Evolutionary conservation across 2,888 invertebrate species (phyloP).

Genomic region (Lycocerus yunnanus): DNA sequence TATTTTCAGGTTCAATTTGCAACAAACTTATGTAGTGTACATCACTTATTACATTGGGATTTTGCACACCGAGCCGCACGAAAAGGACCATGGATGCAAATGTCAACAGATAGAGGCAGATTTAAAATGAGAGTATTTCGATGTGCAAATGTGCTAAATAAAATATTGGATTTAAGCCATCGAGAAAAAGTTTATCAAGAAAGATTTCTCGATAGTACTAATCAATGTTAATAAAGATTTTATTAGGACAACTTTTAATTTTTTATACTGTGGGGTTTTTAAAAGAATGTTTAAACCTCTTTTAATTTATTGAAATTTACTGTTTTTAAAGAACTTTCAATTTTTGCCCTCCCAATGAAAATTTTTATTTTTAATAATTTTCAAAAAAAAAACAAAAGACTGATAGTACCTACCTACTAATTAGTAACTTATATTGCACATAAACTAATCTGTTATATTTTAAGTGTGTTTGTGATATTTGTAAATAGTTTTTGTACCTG

Average conservation of each 20-base stretch:
- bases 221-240: neutral
- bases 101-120: slow-evolving; percentile 58
- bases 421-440: neutral
- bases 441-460: neutral
- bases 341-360: neutral
- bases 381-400: neutral
- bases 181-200: slow-evolving; percentile 51
- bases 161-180: slow-evolving; percentile 50
- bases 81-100: slow-evolving; percentile 63
- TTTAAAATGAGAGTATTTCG: slow-evolving; percentile 55
- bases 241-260: neutral
- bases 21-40: slow-evolving; percentile 50
- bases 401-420: neutral
- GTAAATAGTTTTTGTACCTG: neutral
- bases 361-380: neutral
- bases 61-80: slow-evolving; percentile 61
- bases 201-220: slow-evolving; percentile 42
- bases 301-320: neutral
- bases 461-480: neutral
- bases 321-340: neutral
- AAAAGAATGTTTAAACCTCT: neutral
- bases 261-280: slow-evolving; percentile 2
- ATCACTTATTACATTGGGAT: slow-evolving; percentile 60
- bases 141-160: slow-evolving; percentile 44
- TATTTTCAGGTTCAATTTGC: slow-evolving; percentile 59